phyloP scores from a whole-genome alignment of 2,797 vertebrate species.

The Anolis apletophallus region DNA sequence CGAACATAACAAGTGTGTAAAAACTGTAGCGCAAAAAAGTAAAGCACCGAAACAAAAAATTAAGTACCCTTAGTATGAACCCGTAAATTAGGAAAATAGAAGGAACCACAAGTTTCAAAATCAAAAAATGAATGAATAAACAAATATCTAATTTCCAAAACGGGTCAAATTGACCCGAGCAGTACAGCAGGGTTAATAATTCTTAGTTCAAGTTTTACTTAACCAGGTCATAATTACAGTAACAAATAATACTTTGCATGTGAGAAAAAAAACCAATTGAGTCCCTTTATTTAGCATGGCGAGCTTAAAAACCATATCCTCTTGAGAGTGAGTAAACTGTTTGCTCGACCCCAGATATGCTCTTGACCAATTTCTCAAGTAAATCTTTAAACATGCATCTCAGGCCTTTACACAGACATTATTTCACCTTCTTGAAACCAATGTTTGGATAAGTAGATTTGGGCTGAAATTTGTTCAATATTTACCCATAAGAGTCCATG shows the following conservation, averaged over 20 bases:
- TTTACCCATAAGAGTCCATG: conserved; percentile 26
- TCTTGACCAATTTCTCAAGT: conserved; percentile 7
- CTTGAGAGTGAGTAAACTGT: neutral
- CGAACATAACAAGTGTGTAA: no score
- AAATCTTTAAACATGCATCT: conserved; percentile 30
- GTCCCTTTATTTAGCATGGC: neutral
- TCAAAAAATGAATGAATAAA: no score
- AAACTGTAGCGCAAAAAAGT: no score
- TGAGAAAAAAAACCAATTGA: neutral
- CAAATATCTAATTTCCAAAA: no score
- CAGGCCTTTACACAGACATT: neutral
- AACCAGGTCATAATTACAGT: neutral
- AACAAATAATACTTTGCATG: conserved; percentile 6
- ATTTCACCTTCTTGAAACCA: conserved; percentile 37
- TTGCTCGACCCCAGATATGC: neutral
- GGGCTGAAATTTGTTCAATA: conserved; percentile 29
- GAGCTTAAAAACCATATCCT: neutral
- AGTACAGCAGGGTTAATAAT: no score
- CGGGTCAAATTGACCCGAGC: no score
- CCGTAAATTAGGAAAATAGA: no score
- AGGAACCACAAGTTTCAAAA: no score
- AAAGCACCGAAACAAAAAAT: no score
- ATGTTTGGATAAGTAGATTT: conserved; percentile 38
- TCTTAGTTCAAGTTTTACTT: neutral
- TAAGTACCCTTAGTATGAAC: no score